A percentile compares a stretch with the other conserved stretches of the same genome.
These are phyloP conservation scores for Prochilodus magdalenae DNA, from an alignment of 2,113 vertebrate genomes.

Conservation along the genomic window DNA sequence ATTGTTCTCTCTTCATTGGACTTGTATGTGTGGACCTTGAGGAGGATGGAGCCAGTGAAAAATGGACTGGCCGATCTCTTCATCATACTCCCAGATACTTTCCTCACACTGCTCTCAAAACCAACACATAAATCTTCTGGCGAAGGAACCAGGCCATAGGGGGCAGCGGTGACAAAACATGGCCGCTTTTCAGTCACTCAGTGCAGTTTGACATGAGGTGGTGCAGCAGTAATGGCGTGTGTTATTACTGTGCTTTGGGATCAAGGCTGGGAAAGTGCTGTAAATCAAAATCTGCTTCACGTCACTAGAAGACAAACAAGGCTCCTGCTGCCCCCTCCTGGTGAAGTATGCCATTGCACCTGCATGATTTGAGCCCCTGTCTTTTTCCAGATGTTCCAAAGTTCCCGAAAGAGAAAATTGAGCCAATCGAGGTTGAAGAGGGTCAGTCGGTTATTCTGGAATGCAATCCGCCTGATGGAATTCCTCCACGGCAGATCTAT, in stretches of 20 bases:
- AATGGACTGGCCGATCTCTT: constrained; percentile 55
- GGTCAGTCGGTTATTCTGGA: constrained; percentile 86
- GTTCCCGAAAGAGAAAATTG: constrained; percentile 93
- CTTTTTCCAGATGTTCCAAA: constrained; percentile 85
- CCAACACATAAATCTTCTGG: constrained; percentile 60
- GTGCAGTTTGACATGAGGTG: constrained; percentile 35
- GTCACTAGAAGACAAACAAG: constrained; percentile 8
- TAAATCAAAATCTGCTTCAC: constrained; percentile 35
- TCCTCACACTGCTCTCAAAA: constrained; percentile 63
- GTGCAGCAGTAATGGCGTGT: constrained; percentile 48
- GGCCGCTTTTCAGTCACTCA: constrained; percentile 54
- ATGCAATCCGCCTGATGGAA: constrained; percentile 90
- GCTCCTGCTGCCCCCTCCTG: constrained; percentile 67
- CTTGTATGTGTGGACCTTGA: constrained; percentile 44
- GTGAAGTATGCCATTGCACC: constrained; percentile 28
- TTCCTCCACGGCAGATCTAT: constrained; percentile 92
- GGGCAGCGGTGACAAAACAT: constrained; percentile 49
- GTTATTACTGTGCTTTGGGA: constrained; percentile 56
- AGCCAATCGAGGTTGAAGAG: constrained; percentile 87
- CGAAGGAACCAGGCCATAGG: constrained; percentile 52
- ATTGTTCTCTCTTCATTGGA: constrained; percentile 35
- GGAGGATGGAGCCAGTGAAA: constrained; percentile 35
- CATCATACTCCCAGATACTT: constrained; percentile 61
- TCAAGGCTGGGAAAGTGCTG: constrained; percentile 42
- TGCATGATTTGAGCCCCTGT: neutral